Base-by-base conservation (phyloP, 1,140 invertebrate genomes). In the Tetramorium parvispinum region DNA sequence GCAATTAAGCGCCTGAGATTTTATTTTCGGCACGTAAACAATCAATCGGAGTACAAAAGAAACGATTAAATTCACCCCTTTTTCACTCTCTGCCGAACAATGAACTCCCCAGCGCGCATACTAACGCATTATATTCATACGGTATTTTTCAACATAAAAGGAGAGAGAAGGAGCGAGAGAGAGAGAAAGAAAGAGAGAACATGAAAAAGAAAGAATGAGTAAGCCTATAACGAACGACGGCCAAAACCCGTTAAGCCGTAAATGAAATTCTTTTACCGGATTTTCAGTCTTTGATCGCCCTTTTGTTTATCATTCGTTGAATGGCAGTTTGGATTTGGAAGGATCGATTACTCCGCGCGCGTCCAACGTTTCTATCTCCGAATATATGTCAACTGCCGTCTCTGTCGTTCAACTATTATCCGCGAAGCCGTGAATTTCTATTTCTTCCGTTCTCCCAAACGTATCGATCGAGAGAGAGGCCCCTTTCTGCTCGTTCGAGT, bases 271-370 rank as follows among this genome's bases (percentile, higher is more conserved):
- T 93, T 92, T 93, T 87, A 85, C 46, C 75, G 79, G 79, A 86
- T 85, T 87, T 71, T 55, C 88, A 88, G 91, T 91, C 91, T 93
- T 92, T 93, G 93, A 93, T 93, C 85, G 87, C 63, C 68, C 86
- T 87, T 92, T 94, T 94, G 92, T 93, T 93, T 92, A 88, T 91
- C 73, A 85, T 86, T 77, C 86, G 40, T 73, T 89, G 89, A 93
- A 92, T 92, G 89, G 73, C 89, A 92, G 87, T 86, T 91, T 86
- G 75, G 86, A 93, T 91, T 91, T 88, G 71, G 88, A 91, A 91
- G 76, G 88, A 92, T 92, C 86, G 85, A 93, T 93, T 91, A 91
- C 79, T 73, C 75, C 70, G 85, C 83, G 73, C 70, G 85, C 83
- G 73, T 66, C 59, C 68, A n/a, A 27, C 79, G 55, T 83, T 85